Conservation (phyloP, 2,797 vertebrate species). For the Dermochelys coriacea region DNA sequence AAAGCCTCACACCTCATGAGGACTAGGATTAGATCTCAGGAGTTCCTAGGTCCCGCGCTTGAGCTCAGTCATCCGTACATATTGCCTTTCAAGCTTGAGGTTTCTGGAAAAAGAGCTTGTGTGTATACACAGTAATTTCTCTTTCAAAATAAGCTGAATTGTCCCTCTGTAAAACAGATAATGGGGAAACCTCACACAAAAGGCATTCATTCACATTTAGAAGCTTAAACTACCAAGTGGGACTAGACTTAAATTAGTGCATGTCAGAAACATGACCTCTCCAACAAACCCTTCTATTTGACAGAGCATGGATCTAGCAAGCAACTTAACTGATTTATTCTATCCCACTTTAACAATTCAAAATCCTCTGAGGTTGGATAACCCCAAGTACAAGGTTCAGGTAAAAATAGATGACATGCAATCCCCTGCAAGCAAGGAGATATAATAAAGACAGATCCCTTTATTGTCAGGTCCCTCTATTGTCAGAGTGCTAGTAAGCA, state of each 20-base stretch:
- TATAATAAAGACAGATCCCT: accelerated
- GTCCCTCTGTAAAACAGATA: background rate
- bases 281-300: background rate
- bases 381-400: background rate
- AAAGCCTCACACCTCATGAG: background rate
- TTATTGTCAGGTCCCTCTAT: accelerated
- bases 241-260: background rate
- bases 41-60: background rate
- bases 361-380: background rate
- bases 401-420: background rate
- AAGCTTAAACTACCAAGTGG: background rate
- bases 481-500: accelerated
- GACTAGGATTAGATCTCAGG: background rate
- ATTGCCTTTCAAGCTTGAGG: background rate
- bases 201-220: background rate
- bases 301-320: background rate
- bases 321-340: background rate
- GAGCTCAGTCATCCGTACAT: background rate
- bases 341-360: background rate
- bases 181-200: background rate
- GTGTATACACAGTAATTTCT: background rate
- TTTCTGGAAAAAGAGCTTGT: background rate
- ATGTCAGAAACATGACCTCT: background rate
- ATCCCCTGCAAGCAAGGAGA: background rate
- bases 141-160: conserved; percentile 8